A percentile compares a stretch with the other conserved stretches of the same genome.
phyloP scores from a whole-genome alignment of 2,113 vertebrate species.

The Strigops habroptila region DNA sequence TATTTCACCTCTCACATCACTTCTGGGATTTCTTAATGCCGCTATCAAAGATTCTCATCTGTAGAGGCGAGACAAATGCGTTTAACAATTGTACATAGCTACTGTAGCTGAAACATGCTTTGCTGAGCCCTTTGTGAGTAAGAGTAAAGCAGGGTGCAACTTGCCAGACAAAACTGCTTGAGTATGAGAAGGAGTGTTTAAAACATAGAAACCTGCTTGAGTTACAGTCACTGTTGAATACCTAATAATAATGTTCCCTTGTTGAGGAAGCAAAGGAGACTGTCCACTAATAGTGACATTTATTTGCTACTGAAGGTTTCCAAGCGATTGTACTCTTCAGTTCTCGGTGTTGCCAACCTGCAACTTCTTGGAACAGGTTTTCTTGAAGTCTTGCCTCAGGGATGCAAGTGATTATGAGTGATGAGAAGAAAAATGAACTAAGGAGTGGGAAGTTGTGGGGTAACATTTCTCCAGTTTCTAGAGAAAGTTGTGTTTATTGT shows the following conservation, averaged over 20 bases:
- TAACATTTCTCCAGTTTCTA: not conserved
- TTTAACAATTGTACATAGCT: not conserved
- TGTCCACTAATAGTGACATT: not conserved
- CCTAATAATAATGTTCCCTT: not conserved
- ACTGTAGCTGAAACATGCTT: not conserved
- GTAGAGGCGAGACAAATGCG: not conserved
- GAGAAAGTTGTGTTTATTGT: not conserved
- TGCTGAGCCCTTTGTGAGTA: not conserved
- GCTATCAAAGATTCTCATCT: not conserved
- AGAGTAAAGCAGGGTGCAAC: not conserved
- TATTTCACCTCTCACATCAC: not conserved
- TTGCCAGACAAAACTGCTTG: not conserved
- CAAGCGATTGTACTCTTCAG: rapidly evolving
- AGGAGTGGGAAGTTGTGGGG: not conserved
- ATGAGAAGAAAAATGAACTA: not conserved
- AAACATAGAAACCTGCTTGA: not conserved
- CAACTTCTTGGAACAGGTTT: not conserved
- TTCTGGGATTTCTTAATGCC: not conserved
- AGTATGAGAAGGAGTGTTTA: not conserved
- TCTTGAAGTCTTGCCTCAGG: not conserved
- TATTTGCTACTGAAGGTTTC: not conserved
- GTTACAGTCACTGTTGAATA: not conserved
- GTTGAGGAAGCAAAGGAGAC: not conserved
- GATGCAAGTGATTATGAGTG: not conserved
- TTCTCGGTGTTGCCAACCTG: not conserved